Evolutionary conservation across 2,797 vertebrate genomes (phyloP).

Genomic region (Channallabes apus): DNA sequence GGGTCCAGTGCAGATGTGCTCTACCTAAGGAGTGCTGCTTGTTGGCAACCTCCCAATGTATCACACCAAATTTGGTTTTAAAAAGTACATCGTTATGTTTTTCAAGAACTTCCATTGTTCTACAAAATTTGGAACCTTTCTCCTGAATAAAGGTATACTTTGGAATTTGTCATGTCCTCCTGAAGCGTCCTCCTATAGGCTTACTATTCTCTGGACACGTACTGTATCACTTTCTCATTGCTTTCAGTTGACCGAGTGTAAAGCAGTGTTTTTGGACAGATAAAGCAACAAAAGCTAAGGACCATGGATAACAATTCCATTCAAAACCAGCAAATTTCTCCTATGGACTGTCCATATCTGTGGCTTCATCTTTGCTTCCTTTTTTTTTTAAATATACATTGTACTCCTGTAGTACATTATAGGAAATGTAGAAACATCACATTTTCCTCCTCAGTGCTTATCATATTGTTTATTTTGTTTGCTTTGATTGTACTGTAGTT

Average conservation of each 20-base stretch:
- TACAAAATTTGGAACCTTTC: constrained; percentile 17
- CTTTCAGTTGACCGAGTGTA: constrained; percentile 64
- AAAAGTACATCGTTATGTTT: constrained; percentile 38
- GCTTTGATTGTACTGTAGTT: constrained; percentile 54
- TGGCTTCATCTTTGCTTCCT: constrained; percentile 73
- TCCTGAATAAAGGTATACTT: constrained; percentile 48
- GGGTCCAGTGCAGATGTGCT: constrained; percentile 23
- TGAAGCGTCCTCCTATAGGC: constrained; percentile 63
- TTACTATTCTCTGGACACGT: constrained; percentile 49
- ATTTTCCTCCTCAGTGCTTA: constrained; percentile 53
- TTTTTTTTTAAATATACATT: constrained; percentile 66
- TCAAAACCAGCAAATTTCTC: constrained; percentile 66
- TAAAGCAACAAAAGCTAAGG: constrained; percentile 57
- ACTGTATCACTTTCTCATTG: constrained; percentile 48
- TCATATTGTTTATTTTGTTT: constrained; percentile 53
- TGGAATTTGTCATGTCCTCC: constrained; percentile 42
- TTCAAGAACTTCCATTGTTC: constrained; percentile 51
- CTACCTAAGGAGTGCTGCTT: constrained; percentile 33
- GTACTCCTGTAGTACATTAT: constrained; percentile 35
- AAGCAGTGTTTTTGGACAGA: constrained; percentile 73
- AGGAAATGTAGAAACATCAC: constrained; percentile 75
- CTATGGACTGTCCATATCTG: constrained; percentile 73
- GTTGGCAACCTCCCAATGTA: constrained; percentile 40
- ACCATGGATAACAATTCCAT: constrained; percentile 55
- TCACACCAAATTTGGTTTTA: constrained; percentile 54